Conservation (phyloP, 2,888 invertebrate genomes). For the Aphidoletes aphidimyza region DNA sequence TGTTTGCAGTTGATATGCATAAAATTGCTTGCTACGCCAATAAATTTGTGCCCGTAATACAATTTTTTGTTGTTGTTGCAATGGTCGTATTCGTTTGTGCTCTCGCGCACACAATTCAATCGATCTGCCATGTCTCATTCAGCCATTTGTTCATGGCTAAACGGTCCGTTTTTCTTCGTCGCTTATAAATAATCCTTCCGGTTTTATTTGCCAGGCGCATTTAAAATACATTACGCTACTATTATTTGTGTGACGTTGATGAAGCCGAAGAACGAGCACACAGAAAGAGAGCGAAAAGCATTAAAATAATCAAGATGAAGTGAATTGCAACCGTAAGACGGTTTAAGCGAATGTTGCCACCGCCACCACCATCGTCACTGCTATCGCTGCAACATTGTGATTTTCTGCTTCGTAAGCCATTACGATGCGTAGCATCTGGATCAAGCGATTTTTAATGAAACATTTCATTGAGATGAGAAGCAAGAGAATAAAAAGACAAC, state of each 20-base stretch:
- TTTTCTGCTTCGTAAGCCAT: background rate
- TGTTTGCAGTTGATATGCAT: background rate
- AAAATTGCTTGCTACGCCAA: constrained; percentile 17
- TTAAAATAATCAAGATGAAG: constrained; percentile 49
- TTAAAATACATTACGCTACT: constrained; percentile 11
- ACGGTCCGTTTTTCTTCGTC: background rate
- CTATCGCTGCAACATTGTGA: constrained; percentile 9
- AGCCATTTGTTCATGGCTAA: constrained; percentile 45
- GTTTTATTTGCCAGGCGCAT: constrained; percentile 41
- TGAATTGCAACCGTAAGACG: background rate
- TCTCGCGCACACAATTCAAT: too few species aligned
- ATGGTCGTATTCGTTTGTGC: too few species aligned
- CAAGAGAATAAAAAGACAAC: background rate
- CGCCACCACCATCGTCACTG: too few species aligned
- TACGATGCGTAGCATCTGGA: constrained; percentile 30
- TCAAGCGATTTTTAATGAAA: constrained; percentile 25
- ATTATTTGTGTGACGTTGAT: background rate
- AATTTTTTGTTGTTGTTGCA: background rate
- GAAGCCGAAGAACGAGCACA: background rate
- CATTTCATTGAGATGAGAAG: constrained; percentile 16
- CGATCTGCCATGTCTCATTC: constrained; percentile 3
- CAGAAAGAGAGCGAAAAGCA: background rate
- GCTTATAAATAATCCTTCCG: constrained; percentile 43
- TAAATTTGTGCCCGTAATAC: constrained; percentile 34
- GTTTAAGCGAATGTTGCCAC: background rate